Percentiles rank a stretch among this genome's conserved stretches.
Evolutionary conservation across 2,113 vertebrate genomes (phyloP).

Genomic region (Rana temporaria): DNA sequence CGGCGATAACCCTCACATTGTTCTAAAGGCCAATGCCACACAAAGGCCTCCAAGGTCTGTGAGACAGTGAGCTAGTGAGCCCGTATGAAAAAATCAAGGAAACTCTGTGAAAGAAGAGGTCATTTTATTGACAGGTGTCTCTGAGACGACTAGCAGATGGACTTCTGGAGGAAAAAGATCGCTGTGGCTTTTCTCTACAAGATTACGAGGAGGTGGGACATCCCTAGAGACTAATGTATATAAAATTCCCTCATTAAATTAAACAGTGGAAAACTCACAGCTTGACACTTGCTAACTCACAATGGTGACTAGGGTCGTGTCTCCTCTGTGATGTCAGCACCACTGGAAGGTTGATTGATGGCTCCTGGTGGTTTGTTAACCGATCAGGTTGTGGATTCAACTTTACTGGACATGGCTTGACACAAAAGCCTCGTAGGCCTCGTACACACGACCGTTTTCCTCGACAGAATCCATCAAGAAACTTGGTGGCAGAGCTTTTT

Average conservation of each 20-base stretch:
- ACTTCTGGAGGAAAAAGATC: conserved; percentile 17
- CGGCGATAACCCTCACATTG: conserved; percentile 12
- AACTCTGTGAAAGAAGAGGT: conserved; percentile 28
- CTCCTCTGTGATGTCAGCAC: conserved; percentile 34
- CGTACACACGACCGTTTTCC: no score
- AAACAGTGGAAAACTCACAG: conserved; percentile 33
- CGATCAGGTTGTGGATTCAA: conserved; percentile 10
- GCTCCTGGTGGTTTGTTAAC: conserved; percentile 44
- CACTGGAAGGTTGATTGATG: conserved; percentile 54
- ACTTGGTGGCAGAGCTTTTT: no score
- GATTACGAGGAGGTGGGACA: conserved; percentile 19
- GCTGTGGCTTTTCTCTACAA: conserved; percentile 16
- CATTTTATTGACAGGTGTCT: conserved; percentile 49
- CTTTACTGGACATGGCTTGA: conserved; percentile 3
- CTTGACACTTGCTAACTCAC: conserved; percentile 46
- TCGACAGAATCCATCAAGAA: no score
- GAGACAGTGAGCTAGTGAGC: conserved; percentile 17
- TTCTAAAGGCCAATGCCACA: not conserved
- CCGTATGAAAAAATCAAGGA: conserved; percentile 9
- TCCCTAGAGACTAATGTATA: conserved; percentile 45
- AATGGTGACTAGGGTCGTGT: conserved; percentile 32
- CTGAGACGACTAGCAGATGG: conserved; percentile 41
- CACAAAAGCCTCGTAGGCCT: no score
- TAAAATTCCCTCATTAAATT: conserved; percentile 49
- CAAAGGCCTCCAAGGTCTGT: conserved; percentile 1